These are phyloP conservation scores for Cephus sareptanus DNA, from an alignment of 2,888 invertebrate genomes.

Conservation along the genomic window DNA sequence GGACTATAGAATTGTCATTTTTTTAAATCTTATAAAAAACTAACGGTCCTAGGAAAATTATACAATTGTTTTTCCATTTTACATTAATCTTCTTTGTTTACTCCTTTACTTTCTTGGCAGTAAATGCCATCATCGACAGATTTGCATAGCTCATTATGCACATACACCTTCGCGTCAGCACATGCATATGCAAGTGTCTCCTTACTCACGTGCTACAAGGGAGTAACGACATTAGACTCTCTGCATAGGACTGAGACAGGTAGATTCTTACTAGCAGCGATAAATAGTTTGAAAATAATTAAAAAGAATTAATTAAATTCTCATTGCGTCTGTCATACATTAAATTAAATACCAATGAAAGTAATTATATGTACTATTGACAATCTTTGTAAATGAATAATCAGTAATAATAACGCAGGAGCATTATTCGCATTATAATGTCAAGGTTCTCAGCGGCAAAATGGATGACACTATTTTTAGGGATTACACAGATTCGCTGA, in stretches of 20 bases:
- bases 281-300: neutral
- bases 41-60: neutral
- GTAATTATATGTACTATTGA: neutral
- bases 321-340: neutral
- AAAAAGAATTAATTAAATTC: neutral
- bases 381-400: neutral
- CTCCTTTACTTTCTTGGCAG: neutral
- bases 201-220: neutral
- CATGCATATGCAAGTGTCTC: neutral
- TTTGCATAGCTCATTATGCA: slow-evolving; percentile 18
- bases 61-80: neutral
- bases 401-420: neutral
- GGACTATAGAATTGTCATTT: neutral
- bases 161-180: neutral
- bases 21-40: neutral
- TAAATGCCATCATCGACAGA: slow-evolving; percentile 15
- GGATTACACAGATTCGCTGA: neutral
- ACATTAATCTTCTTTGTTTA: neutral
- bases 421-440: neutral
- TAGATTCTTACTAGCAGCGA: neutral
- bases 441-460: neutral
- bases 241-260: neutral
- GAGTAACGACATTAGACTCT: slow-evolving; percentile 5
- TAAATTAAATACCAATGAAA: neutral
- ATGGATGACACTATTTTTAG: neutral